Conservation (phyloP, 2,113 vertebrate species). For the Trochalopteron elliotii region DNA sequence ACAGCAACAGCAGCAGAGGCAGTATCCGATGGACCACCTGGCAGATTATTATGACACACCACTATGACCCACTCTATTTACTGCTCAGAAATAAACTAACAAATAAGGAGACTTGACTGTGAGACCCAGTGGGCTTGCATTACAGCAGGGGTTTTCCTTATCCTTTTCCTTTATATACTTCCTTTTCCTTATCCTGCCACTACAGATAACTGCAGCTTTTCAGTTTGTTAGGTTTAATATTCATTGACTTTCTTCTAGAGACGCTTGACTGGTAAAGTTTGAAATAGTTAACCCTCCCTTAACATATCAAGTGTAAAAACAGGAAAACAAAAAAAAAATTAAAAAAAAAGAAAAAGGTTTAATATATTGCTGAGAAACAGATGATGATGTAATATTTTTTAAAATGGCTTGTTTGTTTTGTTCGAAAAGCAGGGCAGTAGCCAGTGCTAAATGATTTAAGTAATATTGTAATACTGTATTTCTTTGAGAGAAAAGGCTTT, state of each 20-base stretch:
- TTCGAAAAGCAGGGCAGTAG: conserved; percentile 79
- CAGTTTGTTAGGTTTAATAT: conserved; percentile 64
- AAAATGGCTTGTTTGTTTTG: conserved; percentile 79
- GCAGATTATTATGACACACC: conserved; percentile 90
- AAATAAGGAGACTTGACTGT: conserved; percentile 29
- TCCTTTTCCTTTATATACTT: conserved; percentile 40
- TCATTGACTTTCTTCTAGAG: conserved; percentile 74
- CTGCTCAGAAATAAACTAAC: conserved; percentile 29
- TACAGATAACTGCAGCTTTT: conserved; percentile 67
- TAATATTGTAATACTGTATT: conserved; percentile 79
- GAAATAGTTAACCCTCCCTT: conserved; percentile 77
- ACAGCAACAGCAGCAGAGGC: conserved; percentile 74
- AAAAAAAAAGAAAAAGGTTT: conserved; percentile 76
- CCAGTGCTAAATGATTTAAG: conserved; percentile 76
- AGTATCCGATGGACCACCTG: conserved; percentile 78
- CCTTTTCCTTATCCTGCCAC: conserved; percentile 44
- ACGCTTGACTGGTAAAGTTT: conserved; percentile 69
- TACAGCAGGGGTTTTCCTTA: conserved; percentile 64
- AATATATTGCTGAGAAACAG: conserved; percentile 85
- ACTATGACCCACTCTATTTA: conserved; percentile 79
- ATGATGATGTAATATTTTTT: conserved; percentile 84
- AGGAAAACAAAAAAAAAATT: conserved; percentile 42
- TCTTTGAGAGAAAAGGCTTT: conserved; percentile 71
- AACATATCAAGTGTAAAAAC: conserved; percentile 91
- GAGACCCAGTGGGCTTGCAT: conserved; percentile 68